A percentile compares a stretch with the other conserved stretches of the same genome.
These are phyloP conservation scores for Diarsia rubi DNA, from an alignment of 2,888 invertebrate genomes.

Conservation along the genomic window DNA sequence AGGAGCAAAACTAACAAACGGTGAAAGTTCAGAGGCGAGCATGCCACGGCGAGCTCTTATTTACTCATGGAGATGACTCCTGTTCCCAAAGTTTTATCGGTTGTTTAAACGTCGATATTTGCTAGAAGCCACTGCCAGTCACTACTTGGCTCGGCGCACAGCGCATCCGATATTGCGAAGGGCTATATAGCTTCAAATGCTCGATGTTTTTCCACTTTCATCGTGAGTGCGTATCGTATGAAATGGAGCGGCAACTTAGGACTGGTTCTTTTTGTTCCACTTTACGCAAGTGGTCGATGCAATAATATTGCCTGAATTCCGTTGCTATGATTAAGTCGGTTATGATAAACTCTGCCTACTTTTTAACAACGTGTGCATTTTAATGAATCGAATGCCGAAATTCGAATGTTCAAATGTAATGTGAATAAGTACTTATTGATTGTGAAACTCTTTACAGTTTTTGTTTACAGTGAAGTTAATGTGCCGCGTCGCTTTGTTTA, in stretches of 20 bases:
- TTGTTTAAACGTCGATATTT: slow-evolving; percentile 54
- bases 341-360: slow-evolving; percentile 79
- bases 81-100: slow-evolving; percentile 53
- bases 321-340: slow-evolving; percentile 83
- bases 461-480: slow-evolving; percentile 30
- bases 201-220: slow-evolving; percentile 74
- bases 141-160: slow-evolving; percentile 12
- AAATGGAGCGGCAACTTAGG: slow-evolving; percentile 85
- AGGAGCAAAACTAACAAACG: slow-evolving; percentile 82
- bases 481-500: slow-evolving; percentile 25
- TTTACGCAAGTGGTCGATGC: slow-evolving; percentile 87
- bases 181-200: slow-evolving; percentile 56
- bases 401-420: slow-evolving; percentile 35
- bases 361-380: slow-evolving; percentile 72
- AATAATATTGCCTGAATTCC: slow-evolving; percentile 85
- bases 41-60: slow-evolving; percentile 53
- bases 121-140: slow-evolving; percentile 21
- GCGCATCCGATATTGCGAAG: slow-evolving; percentile 60
- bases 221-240: slow-evolving; percentile 74
- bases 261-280: slow-evolving; percentile 82
- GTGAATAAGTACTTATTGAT: slow-evolving; percentile 43
- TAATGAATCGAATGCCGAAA: slow-evolving; percentile 69
- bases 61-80: slow-evolving; percentile 55
- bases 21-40: slow-evolving; percentile 84
- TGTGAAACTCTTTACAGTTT: slow-evolving; percentile 44